Base-by-base conservation (phyloP, 2,797 vertebrate genomes). In the Rachycentron canadum region DNA sequence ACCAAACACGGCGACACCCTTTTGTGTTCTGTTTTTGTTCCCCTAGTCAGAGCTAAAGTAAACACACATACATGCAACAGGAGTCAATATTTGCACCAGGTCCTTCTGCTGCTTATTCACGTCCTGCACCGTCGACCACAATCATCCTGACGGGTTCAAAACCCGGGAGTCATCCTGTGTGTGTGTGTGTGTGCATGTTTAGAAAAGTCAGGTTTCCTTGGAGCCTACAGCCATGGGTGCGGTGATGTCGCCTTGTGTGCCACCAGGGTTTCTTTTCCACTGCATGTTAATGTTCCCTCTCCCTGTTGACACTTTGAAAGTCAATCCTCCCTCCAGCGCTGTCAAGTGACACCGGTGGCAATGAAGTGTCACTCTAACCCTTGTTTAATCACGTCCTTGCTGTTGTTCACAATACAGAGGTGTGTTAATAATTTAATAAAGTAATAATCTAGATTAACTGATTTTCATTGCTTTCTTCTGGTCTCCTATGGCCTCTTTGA, bases 61-160 rank as follows among this genome's bases (percentile, higher is more conserved):
- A 89, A 91, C 78, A 88, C 64, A 73, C 32, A n/a, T 32, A 8
- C 50, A 65, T 34, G 55, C 49, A 73, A 52, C 64, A 2, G 13
- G 73, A 87, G 90, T 89, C 91, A 91, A 91, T 91, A 89, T 91
- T 93, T 91, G 84, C 66, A 21, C 28, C 58, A n/a, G 36, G 59
- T 58, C 60, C 55, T 47, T 34, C 25, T 57, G 49, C 30, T n/a
- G 59, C 47, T 66, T 71, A 32, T 56, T 74, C 57, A 23, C 17
- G 59, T 76, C 77, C 69, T 60, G 55, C 69, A 7, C 62, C 0
- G 52, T 83, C 71, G 36, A 6, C 64, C 32, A 2, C 50, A 30
- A 30, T 81, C 73, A 32, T 30, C 79, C 58, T 12, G 70, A 86
- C 78, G 71, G 82, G 72, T 78, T 80, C 62, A 59, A 59, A 71